Evolutionary conservation across 2,797 vertebrate species (phyloP).

Genomic region (Leptodactylus fallax): DNA sequence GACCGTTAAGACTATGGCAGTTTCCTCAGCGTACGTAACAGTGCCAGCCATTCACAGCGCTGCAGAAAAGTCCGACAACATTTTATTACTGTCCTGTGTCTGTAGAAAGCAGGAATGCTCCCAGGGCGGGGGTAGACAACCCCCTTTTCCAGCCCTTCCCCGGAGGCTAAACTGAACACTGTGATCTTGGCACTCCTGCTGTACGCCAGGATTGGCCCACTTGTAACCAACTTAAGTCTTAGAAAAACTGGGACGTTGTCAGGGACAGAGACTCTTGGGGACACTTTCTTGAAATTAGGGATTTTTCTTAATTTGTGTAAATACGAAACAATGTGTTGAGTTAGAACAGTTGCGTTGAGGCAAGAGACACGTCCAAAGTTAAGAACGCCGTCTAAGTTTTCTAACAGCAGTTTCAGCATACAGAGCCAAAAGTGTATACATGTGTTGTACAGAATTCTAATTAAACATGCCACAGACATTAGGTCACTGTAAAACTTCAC

Average conservation of each 20-base stretch:
- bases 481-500: slow-evolving; percentile 35
- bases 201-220: too few relatives aligned
- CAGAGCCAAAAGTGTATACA: slow-evolving; percentile 40
- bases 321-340: background rate
- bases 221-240: background rate
- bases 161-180: slow-evolving; percentile 7
- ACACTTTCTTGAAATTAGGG: background rate
- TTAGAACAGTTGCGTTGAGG: background rate
- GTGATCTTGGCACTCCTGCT: background rate
- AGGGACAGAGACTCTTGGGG: background rate
- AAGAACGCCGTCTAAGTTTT: background rate
- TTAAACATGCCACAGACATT: slow-evolving; percentile 51
- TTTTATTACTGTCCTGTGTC: slow-evolving; percentile 1
- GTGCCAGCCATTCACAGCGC: background rate
- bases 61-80: background rate
- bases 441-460: slow-evolving; percentile 53
- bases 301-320: background rate
- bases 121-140: background rate
- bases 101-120: slow-evolving; percentile 30
- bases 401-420: background rate
- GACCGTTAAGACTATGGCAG: background rate
- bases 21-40: background rate
- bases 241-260: background rate
- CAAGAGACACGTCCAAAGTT: background rate
- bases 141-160: slow-evolving; percentile 15